Conservation (phyloP, 1,140 invertebrate species). For the Rhizoglyphus robini region DNA sequence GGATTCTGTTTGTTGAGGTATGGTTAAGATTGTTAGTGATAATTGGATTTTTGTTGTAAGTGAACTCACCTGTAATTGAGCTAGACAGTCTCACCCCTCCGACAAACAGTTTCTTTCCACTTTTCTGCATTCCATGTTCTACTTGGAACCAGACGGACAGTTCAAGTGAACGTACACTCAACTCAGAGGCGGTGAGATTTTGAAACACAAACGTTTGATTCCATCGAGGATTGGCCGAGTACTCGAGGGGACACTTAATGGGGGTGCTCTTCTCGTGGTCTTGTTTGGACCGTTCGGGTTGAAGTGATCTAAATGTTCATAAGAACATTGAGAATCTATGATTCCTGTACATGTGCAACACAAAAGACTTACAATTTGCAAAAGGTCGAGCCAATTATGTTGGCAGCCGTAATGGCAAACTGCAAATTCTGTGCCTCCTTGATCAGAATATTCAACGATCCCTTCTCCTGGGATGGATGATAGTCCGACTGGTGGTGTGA, state of each 20-base stretch:
- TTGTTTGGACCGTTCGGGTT: background rate
- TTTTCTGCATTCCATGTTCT: background rate
- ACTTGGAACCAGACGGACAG: background rate
- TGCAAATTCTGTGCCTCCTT: background rate
- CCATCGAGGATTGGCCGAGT: background rate
- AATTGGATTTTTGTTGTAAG: background rate
- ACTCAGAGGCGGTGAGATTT: background rate
- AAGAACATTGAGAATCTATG: background rate
- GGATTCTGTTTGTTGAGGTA: background rate
- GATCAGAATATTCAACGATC: background rate
- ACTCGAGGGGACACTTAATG: background rate
- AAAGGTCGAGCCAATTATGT: background rate
- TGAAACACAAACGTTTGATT: background rate
- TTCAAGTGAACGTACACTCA: background rate
- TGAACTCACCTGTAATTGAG: background rate
- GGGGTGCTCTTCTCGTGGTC: background rate
- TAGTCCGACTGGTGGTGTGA: background rate
- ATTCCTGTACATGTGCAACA: background rate
- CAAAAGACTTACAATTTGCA: slow-evolving; percentile 3
- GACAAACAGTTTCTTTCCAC: slow-evolving; percentile 2
- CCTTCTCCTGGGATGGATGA: background rate
- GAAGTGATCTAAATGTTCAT: background rate
- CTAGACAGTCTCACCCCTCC: background rate
- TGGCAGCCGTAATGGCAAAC: background rate
- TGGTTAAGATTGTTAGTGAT: background rate